Conservation (phyloP, 2,113 vertebrate genomes). For the Saccopteryx leptura region DNA sequence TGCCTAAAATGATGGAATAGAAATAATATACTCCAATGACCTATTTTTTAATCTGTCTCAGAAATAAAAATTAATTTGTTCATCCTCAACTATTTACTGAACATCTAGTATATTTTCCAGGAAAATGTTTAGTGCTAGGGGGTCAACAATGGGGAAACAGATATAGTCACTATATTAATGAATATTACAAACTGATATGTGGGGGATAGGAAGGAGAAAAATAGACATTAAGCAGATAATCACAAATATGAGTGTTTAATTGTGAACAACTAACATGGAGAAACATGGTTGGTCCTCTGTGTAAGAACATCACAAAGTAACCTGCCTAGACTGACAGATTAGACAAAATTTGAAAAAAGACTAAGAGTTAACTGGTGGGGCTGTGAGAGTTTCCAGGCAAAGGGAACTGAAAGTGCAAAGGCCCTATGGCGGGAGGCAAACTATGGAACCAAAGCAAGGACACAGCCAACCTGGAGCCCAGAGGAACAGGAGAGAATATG, state of each 20-base stretch:
- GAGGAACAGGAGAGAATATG: neutral
- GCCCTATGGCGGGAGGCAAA: neutral
- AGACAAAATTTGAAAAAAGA: neutral
- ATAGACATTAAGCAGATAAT: neutral
- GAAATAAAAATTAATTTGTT: slow-evolving; percentile 5
- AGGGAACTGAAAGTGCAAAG: neutral
- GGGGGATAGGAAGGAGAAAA: neutral
- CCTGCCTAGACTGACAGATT: neutral
- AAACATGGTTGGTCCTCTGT: neutral
- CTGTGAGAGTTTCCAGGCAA: neutral
- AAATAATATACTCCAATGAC: slow-evolving; percentile 4
- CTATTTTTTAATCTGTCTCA: neutral
- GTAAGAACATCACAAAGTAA: neutral
- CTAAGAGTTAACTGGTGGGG: neutral
- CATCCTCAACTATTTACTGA: slow-evolving; percentile 12
- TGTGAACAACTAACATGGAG: neutral
- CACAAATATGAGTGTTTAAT: neutral
- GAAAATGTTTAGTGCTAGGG: neutral
- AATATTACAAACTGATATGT: neutral
- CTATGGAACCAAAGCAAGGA: neutral
- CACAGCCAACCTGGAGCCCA: neutral
- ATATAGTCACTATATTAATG: neutral
- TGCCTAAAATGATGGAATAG: neutral
- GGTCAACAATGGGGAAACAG: neutral
- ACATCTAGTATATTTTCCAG: neutral